These are phyloP conservation scores for Netelia melanura DNA, from an alignment of 2,888 invertebrate genomes.

Conservation along the genomic window DNA sequence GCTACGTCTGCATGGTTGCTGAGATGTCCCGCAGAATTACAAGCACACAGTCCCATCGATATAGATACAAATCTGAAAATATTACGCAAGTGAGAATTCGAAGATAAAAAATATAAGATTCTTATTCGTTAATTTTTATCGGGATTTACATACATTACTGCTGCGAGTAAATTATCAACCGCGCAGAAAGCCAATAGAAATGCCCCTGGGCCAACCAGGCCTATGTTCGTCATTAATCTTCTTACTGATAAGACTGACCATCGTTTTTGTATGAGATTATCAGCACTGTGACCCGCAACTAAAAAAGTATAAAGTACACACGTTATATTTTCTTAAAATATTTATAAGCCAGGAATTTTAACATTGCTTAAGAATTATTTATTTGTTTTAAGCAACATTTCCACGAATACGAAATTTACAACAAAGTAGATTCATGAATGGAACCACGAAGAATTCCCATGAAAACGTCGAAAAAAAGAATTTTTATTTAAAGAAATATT, in stretches of 20 bases:
- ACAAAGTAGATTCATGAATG: no score
- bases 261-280: constrained; percentile 87
- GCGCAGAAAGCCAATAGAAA: constrained; percentile 90
- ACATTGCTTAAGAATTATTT: no score
- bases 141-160: constrained; percentile 87
- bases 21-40: constrained; percentile 91
- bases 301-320: constrained; percentile 48
- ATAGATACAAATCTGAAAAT: constrained; percentile 88
- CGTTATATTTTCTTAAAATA: not conserved
- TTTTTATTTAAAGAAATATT: not conserved
- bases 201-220: constrained; percentile 90
- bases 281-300: constrained; percentile 91
- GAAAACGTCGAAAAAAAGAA: constrained; percentile 9
- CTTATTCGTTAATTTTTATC: not conserved
- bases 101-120: not conserved
- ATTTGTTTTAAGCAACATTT: no score
- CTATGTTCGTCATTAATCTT: constrained; percentile 90
- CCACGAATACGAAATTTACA: no score
- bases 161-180: constrained; percentile 89
- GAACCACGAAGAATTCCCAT: not conserved
- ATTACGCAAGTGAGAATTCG: constrained; percentile 37
- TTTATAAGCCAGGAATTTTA: no score
- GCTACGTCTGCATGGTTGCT: constrained; percentile 92
- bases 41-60: constrained; percentile 91
- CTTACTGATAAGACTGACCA: constrained; percentile 90